A percentile compares a stretch with the other conserved stretches of the same genome.
phyloP scores from a whole-genome alignment of 1,140 invertebrate genomes.

The Zaprionus ornatus region DNA sequence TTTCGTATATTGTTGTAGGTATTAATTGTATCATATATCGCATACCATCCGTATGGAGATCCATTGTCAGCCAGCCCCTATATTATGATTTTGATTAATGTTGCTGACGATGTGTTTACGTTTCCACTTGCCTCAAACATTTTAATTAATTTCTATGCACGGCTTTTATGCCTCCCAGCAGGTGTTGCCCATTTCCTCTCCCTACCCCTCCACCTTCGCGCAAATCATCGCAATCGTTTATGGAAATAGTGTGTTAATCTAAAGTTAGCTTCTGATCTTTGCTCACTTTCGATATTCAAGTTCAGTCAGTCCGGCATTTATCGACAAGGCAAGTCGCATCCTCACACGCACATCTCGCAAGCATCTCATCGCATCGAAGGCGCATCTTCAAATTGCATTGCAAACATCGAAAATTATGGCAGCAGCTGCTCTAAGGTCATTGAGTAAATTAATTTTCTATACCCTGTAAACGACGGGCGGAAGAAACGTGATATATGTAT shows the following conservation, averaged over 20 bases:
- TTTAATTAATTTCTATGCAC: slow-evolving; percentile 35
- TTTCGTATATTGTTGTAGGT: slow-evolving; percentile 3
- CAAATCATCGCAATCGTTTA: not conserved
- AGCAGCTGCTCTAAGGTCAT: slow-evolving; percentile 51
- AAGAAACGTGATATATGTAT: not conserved
- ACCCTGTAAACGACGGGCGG: slow-evolving; percentile 13
- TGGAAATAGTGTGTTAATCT: slow-evolving; percentile 25
- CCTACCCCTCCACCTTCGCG: not conserved
- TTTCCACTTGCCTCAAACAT: slow-evolving; percentile 10
- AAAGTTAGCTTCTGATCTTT: slow-evolving; percentile 19
- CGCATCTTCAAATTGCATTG: slow-evolving; percentile 54
- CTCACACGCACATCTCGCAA: slow-evolving; percentile 30
- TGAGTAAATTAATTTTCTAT: slow-evolving; percentile 69
- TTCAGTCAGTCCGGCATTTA: slow-evolving; percentile 8
- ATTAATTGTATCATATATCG: slow-evolving; percentile 33
- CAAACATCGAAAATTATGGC: slow-evolving; percentile 37
- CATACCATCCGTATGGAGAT: not conserved
- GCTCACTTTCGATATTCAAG: slow-evolving; percentile 47
- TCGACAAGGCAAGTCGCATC: slow-evolving; percentile 40
- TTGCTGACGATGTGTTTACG: slow-evolving; percentile 20
- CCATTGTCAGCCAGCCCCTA: slow-evolving; percentile 8
- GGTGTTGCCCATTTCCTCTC: slow-evolving; percentile 26
- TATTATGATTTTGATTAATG: slow-evolving; percentile 42
- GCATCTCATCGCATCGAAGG: not conserved
- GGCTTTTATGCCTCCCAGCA: slow-evolving; percentile 23